These are phyloP conservation scores for Poliocrania exsul DNA, from an alignment of 2,797 vertebrate genomes.

Conservation along the genomic window DNA sequence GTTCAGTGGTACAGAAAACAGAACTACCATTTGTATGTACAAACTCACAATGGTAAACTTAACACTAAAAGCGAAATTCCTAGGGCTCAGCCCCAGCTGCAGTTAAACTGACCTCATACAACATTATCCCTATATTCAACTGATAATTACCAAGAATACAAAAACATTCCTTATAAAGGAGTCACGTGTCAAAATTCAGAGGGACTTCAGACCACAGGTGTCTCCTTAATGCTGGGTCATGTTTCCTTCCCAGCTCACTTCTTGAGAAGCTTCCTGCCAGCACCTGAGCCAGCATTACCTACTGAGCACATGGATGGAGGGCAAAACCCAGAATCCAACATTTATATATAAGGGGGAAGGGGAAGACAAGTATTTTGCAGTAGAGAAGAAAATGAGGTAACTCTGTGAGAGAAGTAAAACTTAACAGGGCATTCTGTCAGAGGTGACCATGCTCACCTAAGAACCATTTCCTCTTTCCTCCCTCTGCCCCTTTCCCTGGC, in stretches of 20 bases:
- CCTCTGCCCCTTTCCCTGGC: not conserved
- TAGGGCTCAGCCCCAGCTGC: slow-evolving; percentile 42
- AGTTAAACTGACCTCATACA: not conserved
- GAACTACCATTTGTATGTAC: not conserved
- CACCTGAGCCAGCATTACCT: not conserved
- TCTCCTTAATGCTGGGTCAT: not conserved
- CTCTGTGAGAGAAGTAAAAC: not conserved
- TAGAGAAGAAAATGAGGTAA: slow-evolving; percentile 52
- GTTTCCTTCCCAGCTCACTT: not conserved
- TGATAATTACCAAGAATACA: slow-evolving; percentile 8
- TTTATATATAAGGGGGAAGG: not conserved
- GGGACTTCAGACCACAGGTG: not conserved
- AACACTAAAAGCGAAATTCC: slow-evolving; percentile 1
- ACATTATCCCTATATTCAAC: slow-evolving; percentile 15
- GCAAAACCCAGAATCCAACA: not conserved
- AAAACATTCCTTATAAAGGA: slow-evolving; percentile 52
- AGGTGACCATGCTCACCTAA: not conserved
- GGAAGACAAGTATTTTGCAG: not conserved
- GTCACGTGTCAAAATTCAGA: not conserved
- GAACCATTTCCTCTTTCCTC: not conserved
- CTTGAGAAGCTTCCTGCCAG: not conserved
- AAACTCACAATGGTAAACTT: not conserved
- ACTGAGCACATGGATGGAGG: not conserved
- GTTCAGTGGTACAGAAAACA: not conserved
- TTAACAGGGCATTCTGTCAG: not conserved